Base-by-base conservation (phyloP, 1,140 invertebrate species). In the Eurytemora carolleeae region DNA sequence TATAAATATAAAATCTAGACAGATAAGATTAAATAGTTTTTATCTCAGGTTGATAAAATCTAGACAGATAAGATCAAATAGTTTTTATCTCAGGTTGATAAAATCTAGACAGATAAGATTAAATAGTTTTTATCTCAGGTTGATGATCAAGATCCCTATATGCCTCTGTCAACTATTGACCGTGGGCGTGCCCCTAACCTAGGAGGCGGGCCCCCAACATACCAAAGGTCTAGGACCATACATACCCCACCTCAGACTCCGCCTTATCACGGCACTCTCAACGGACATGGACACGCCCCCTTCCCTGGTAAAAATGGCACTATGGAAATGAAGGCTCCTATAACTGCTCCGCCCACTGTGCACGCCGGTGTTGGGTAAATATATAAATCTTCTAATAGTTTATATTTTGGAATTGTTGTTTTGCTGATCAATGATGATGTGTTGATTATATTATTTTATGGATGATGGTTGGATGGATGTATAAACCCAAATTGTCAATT, bases 71-170 rank as follows among this genome's bases (percentile, higher is more conserved):
- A n/a, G n/a, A n/a, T n/a, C n/a, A n/a, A n/a, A n/a, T n/a, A n/a
- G n/a, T n/a, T n/a, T n/a, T n/a, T n/a, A n/a, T n/a, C n/a, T n/a
- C n/a, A n/a, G n/a, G n/a, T n/a, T n/a, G n/a, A n/a, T n/a, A n/a
- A n/a, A n/a, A n/a, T n/a, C n/a, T n/a, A n/a, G n/a, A n/a, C n/a
- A n/a, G n/a, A 12, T 44, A 44, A 44, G n/a, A 44, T 44, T 44
- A 44, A 44, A 44, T 44, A 20, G 55, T 2, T 55, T 53, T 53
- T 19, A 26, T 24, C 12, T 63, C 79, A 82, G 71, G 80, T 82
- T 61, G 82, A 84, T 67, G 82, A 84, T 67, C 80, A 80, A 67
- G 82, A 84, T 71, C 81, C 82, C 44, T 82, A 80, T 68, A 74
- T 83, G 65, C 79, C 82, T 23, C 67, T 70, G 18, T 66, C 69